Conservation (phyloP, 2,113 vertebrate species). For the Aspiorhynchus laticeps region DNA sequence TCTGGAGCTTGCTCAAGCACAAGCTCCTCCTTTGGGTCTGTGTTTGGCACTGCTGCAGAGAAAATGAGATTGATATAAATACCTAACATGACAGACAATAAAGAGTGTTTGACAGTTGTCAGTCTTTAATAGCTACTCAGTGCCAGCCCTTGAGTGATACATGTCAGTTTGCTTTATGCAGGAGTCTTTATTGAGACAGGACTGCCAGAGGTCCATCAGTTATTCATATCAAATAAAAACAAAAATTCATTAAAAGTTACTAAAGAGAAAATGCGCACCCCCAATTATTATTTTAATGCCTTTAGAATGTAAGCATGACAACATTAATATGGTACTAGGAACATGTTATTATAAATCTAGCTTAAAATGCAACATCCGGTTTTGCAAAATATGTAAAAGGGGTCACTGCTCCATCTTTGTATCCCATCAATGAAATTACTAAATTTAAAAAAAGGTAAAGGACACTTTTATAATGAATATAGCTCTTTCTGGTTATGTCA, state of each 20-base stretch:
- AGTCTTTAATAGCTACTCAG: background rate
- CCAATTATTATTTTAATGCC: background rate
- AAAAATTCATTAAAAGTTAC: background rate
- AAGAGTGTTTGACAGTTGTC: conserved; percentile 11
- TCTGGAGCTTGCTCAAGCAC: background rate
- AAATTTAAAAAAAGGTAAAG: background rate
- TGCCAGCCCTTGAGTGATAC: conserved; percentile 23
- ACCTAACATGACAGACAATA: conserved; percentile 19
- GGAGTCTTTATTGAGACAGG: background rate
- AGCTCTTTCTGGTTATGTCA: background rate
- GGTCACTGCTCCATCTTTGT: background rate
- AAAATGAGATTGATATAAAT: background rate
- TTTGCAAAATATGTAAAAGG: background rate
- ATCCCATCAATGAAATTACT: background rate
- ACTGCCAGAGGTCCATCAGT: background rate
- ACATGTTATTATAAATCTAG: background rate
- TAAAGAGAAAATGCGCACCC: background rate
- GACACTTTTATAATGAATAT: background rate
- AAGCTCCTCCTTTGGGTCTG: background rate
- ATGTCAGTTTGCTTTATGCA: background rate
- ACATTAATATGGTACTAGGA: background rate
- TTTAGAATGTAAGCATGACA: background rate
- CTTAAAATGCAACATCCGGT: background rate
- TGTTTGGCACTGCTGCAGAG: conserved; percentile 11
- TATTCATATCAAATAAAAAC: background rate